A percentile compares a stretch with the other conserved stretches of the same genome.
Evolutionary conservation across 2,113 vertebrate species (phyloP).

Genomic region (Diglossa brunneiventris): DNA sequence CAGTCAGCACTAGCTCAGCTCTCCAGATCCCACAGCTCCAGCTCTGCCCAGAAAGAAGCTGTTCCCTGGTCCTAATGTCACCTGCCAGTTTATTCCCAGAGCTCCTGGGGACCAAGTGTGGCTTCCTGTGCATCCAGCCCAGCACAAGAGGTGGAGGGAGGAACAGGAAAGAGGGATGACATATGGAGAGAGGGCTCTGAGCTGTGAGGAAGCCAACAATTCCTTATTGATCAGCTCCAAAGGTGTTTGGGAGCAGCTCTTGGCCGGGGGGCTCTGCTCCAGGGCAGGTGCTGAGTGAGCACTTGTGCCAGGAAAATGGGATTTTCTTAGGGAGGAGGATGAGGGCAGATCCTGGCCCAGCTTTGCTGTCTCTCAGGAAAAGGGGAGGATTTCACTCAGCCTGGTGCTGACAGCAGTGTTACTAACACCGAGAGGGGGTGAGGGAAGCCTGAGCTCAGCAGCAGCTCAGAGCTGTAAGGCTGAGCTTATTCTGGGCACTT

Average conservation of each 20-base stretch:
- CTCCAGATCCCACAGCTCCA: background rate
- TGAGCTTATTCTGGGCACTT: background rate
- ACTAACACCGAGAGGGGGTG: background rate
- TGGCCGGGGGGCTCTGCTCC: rapidly evolving
- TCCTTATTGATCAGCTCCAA: background rate
- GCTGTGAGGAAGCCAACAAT: background rate
- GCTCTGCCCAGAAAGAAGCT: background rate
- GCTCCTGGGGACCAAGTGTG: background rate
- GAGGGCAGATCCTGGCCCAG: background rate
- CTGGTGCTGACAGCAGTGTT: background rate
- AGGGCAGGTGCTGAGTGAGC: background rate
- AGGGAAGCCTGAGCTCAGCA: background rate
- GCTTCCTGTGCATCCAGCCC: background rate
- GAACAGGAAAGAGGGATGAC: background rate
- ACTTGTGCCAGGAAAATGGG: too few species aligned
- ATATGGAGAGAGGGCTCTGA: background rate
- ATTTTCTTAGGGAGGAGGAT: background rate
- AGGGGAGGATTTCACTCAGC: background rate
- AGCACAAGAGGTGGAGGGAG: background rate
- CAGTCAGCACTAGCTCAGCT: background rate
- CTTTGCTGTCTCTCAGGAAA: background rate
- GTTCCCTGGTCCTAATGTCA: background rate
- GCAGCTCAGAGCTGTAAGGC: background rate
- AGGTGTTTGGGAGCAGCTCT: background rate
- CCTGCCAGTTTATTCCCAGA: background rate